phyloP scores from a whole-genome alignment of 1,140 invertebrate genomes.

The Conus betulinus region DNA sequence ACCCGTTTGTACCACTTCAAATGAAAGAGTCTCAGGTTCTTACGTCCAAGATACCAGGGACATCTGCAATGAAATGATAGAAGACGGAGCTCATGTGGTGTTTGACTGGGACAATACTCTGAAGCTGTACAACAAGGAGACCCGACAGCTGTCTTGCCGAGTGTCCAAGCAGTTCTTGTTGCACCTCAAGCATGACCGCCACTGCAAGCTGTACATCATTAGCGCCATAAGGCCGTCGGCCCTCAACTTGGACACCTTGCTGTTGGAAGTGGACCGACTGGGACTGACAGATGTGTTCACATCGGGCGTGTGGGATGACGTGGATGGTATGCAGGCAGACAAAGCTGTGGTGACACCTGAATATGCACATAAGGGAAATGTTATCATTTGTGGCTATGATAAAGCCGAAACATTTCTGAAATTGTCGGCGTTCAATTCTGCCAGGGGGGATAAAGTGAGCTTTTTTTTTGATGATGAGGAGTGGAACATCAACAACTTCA shows the following conservation, averaged over 20 bases:
- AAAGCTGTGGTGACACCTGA: neutral
- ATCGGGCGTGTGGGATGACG: neutral
- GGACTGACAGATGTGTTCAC: constrained; percentile 1
- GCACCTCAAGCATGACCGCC: neutral
- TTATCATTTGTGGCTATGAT: constrained; percentile 22
- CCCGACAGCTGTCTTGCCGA: neutral
- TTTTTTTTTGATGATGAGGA: constrained; percentile 27
- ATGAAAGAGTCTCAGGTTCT: too few species aligned
- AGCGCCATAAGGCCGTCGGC: neutral
- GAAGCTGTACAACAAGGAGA: constrained; percentile 13
- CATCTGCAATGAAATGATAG: constrained; percentile 4
- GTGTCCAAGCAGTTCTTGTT: constrained; percentile 9
- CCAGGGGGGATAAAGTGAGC: constrained; percentile 7
- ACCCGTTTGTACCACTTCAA: too few species aligned
- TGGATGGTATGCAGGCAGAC: neutral
- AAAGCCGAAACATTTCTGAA: constrained; percentile 26
- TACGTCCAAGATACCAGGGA: neutral
- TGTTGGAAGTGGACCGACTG: constrained; percentile 3
- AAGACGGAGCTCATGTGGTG: constrained; percentile 5
- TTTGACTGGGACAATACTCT: constrained; percentile 30
- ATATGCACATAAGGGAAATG: neutral
- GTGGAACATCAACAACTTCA: neutral
- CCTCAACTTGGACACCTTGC: neutral
- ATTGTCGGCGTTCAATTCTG: neutral
- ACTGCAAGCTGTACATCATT: constrained; percentile 7